phyloP scores from a whole-genome alignment of 1,140 invertebrate species.

The Helicoverpa armigera region DNA sequence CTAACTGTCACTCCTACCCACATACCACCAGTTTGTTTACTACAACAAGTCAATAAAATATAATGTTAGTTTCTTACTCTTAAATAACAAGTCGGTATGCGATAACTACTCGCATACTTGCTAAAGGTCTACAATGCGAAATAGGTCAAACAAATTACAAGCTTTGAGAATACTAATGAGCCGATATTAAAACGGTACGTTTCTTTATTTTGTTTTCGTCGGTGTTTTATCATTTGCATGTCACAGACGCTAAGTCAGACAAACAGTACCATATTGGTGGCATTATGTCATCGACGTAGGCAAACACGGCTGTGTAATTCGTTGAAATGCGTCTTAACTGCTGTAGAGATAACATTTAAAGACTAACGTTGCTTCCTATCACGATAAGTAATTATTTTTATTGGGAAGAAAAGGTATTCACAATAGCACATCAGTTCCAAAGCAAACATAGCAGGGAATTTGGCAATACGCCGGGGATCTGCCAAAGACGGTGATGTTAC shows the following conservation, averaged over 20 bases:
- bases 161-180: constrained; percentile 34
- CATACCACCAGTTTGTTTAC: constrained; percentile 39
- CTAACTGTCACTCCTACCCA: no score
- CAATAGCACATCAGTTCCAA: no score
- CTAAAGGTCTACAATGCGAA: constrained; percentile 35
- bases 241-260: constrained; percentile 33
- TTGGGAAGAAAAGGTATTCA: no score
- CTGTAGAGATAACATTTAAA: constrained; percentile 5
- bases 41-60: constrained; percentile 33
- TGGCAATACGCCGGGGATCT: no score
- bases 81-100: constrained; percentile 41
- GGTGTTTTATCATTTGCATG: constrained; percentile 12
- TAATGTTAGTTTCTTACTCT: constrained; percentile 30
- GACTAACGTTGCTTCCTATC: neutral
- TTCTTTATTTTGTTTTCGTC: constrained; percentile 31
- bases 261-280: constrained; percentile 16
- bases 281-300: constrained; percentile 12
- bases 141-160: constrained; percentile 37
- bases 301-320: constrained; percentile 1
- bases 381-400: no score
- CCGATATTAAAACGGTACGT: neutral
- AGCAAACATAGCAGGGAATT: no score
- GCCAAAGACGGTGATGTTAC: neutral
- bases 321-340: neutral
- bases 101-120: constrained; percentile 39